Evolutionary conservation across 2,888 invertebrate species (phyloP).

Genomic region (Epinotia bilunana): DNA sequence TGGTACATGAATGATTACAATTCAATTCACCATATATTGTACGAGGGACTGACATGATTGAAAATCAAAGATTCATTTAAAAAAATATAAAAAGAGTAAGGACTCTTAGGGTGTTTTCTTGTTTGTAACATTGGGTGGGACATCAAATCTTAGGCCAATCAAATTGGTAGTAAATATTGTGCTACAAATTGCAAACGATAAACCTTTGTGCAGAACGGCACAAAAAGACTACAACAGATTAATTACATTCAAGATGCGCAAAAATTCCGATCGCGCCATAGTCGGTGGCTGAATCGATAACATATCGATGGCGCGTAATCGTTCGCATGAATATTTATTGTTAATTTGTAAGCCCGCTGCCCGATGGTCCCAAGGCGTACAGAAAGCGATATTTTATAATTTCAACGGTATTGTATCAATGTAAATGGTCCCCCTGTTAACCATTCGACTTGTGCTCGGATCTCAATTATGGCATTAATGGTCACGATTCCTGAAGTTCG

Average conservation of each 20-base stretch:
- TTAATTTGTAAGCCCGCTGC: slow-evolving; percentile 77
- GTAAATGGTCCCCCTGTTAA: slow-evolving; percentile 65
- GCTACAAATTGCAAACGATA: slow-evolving; percentile 30
- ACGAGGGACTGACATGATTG: too few relatives aligned
- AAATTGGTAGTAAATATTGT: slow-evolving; percentile 7
- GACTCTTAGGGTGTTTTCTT: too few relatives aligned
- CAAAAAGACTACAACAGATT: slow-evolving; percentile 30
- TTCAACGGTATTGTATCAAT: slow-evolving; percentile 71
- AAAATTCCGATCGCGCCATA: slow-evolving; percentile 57
- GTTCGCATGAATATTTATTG: slow-evolving; percentile 79
- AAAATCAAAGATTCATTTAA: too few relatives aligned
- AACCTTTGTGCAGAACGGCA: slow-evolving; percentile 6
- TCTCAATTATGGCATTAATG: slow-evolving; percentile 56
- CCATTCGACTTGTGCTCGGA: slow-evolving; percentile 60
- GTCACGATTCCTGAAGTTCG: slow-evolving; percentile 55
- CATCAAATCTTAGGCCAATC: slow-evolving; percentile 7
- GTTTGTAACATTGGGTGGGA: background rate
- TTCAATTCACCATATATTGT: too few relatives aligned
- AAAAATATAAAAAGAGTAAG: too few relatives aligned
- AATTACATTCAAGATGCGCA: slow-evolving; percentile 51
- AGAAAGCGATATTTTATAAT: slow-evolving; percentile 72
- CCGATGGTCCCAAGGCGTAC: slow-evolving; percentile 71
- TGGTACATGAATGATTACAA: too few relatives aligned
- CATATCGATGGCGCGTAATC: slow-evolving; percentile 61
- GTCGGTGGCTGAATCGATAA: slow-evolving; percentile 59